These are phyloP conservation scores for Podocnemis expansa DNA, from an alignment of 2,113 vertebrate species.

Conservation along the genomic window DNA sequence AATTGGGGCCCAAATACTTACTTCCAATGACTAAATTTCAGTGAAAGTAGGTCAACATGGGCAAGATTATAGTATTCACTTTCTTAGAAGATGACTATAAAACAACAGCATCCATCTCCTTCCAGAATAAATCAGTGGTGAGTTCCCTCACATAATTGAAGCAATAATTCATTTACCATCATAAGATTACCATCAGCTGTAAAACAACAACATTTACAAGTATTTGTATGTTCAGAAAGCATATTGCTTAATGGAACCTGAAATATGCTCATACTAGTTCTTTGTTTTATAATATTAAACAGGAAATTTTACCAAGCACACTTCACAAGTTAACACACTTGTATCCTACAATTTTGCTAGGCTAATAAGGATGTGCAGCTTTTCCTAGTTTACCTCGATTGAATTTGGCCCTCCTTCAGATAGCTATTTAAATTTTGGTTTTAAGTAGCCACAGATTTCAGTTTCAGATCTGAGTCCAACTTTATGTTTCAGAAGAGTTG, in stretches of 20 bases:
- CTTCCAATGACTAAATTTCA: neutral
- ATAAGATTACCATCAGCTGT: neutral
- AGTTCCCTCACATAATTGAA: neutral
- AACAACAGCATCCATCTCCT: neutral
- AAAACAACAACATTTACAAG: neutral
- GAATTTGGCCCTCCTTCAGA: neutral
- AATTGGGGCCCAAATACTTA: neutral
- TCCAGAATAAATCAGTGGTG: neutral
- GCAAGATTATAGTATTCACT: neutral
- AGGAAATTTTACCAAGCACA: neutral
- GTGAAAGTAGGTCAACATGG: neutral
- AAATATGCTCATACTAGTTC: neutral
- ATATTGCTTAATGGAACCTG: neutral
- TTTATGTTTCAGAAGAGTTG: neutral
- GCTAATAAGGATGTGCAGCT: accelerated
- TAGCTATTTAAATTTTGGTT: neutral
- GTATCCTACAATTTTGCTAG: too few species aligned
- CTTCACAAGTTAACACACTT: neutral
- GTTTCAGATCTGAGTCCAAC: accelerated
- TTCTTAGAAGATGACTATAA: neutral
- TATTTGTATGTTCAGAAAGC: neutral
- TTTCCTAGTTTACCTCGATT: neutral
- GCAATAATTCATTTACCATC: accelerated
- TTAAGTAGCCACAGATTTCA: neutral
- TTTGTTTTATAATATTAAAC: neutral